Evolutionary conservation across 2,113 vertebrate genomes (phyloP), one percentile per base, ranked within the genome.

Genomic region (Podilymbus podiceps): DNA sequence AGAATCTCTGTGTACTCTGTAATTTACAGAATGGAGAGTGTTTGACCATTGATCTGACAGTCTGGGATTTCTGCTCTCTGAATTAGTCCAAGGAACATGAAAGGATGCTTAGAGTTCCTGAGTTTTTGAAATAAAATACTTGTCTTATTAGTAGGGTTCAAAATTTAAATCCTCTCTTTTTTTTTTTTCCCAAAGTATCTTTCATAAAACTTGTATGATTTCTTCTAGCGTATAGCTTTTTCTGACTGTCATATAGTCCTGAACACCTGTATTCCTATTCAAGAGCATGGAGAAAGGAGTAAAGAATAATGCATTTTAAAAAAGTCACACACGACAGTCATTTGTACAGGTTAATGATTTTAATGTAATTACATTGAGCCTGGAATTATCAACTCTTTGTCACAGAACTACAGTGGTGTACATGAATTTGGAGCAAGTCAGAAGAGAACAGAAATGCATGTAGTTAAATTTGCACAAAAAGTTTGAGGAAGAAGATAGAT

Each of bases 321-420:
- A 58, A 1, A 0, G 12, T 42, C 20, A 82, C 10, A n/a, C 6
- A 23, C 3, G 4, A 16, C 40, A 42, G 27, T 63, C 0, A 2
- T 84, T 92, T 88, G 33, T 86, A 53, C 42, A 56, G 9, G 38
- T 77, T 93, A 62, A 47, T 58, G 22, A 66, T 74, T 83, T 92
- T 68, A 52, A 15, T 40, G 35, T 79, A 53, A 49, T 92, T 72
- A 24, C 16, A 22, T 0, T 46, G 62, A 58, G 42, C 20, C 60
- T 91, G 74, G 73, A 92, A 79, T 89, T 86, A 52, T 28, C 47
- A 77, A 12, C 52, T 67, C n/a, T 58, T 14, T 73, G 55, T 82
- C 49, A 58, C 62, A n/a, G 23, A 91, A 7, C 62, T 82, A 17
- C 56, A 67, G 68, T 83, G 42, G 20, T 18, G 22, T 23, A 31